A percentile compares a stretch with the other conserved stretches of the same genome.
Evolutionary conservation across 2,797 vertebrate genomes (phyloP).

Genomic region (Protonibea diacanthus): DNA sequence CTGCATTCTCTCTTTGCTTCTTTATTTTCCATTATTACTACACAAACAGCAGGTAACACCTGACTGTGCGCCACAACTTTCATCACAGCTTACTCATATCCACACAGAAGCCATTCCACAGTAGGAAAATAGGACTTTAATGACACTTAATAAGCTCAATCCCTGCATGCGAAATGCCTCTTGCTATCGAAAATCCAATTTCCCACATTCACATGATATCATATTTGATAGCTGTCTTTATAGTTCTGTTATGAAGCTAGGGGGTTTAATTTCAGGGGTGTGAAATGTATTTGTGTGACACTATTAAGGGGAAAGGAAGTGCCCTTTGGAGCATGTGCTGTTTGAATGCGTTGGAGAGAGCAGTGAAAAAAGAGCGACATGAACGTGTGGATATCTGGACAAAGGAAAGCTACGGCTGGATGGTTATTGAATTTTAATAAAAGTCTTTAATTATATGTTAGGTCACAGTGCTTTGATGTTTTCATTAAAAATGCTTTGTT

Average conservation of each 20-base stretch:
- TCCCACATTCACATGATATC: conserved; percentile 19
- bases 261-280: conserved; percentile 30
- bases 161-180: conserved; percentile 29
- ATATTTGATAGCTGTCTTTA: conserved; percentile 40
- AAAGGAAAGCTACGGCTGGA: neutral
- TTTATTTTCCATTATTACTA: neutral
- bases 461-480: neutral
- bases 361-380: neutral
- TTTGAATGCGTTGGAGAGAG: conserved; percentile 4
- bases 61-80: neutral
- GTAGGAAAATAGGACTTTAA: conserved; percentile 36
- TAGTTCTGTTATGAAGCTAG: conserved; percentile 26
- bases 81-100: conserved; percentile 21
- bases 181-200: conserved; percentile 45
- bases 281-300: conserved; percentile 4
- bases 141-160: conserved; percentile 51
- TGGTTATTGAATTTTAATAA: neutral
- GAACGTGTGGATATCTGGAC: neutral
- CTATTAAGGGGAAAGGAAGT: conserved; percentile 1
- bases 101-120: accelerated
- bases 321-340: neutral
- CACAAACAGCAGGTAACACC: neutral
- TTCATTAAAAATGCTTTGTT: neutral
- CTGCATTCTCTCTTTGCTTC: accelerated
- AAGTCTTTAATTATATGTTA: neutral